Conservation (phyloP, 2,797 vertebrate species). For the Centroberyx gerrardi region DNA sequence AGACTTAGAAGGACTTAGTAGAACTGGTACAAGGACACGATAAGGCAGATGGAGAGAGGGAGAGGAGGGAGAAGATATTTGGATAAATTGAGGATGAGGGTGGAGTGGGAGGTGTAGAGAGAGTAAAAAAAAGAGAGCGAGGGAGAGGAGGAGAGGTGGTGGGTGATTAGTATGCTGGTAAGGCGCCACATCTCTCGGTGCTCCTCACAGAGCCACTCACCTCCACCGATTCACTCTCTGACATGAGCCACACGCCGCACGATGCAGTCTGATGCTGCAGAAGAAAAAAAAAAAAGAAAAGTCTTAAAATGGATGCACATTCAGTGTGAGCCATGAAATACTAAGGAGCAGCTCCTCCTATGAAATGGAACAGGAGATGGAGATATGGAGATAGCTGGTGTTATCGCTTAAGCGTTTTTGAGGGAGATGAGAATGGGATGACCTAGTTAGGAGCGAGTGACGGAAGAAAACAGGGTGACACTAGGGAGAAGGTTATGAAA, state of each 20-base stretch:
- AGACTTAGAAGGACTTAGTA: constrained; percentile 12
- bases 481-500: constrained; percentile 17
- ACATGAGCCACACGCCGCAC: background rate
- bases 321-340: constrained; percentile 43
- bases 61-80: constrained; percentile 3
- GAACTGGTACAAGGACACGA: constrained; percentile 17
- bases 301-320: constrained; percentile 8
- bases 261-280: constrained; percentile 5
- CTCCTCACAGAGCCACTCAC: constrained; percentile 43
- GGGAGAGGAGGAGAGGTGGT: constrained; percentile 5
- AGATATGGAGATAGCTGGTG: constrained; percentile 31
- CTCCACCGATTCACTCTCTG: constrained; percentile 23
- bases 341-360: constrained; percentile 20
- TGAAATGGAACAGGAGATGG: constrained; percentile 38
- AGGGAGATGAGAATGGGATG: constrained; percentile 59
- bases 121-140: background rate
- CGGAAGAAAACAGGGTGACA: constrained; percentile 25
- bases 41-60: constrained; percentile 1
- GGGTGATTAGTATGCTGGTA: constrained; percentile 54
- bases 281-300: constrained; percentile 14
- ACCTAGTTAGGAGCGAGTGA: constrained; percentile 66
- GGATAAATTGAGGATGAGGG: constrained; percentile 13
- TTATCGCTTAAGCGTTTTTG: constrained; percentile 45
- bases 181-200: constrained; percentile 32
- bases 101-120: constrained; percentile 21